Evolutionary conservation across 2,888 invertebrate species (phyloP), one percentile per base, ranked within the genome.

Genomic region (Noctua pronuba): DNA sequence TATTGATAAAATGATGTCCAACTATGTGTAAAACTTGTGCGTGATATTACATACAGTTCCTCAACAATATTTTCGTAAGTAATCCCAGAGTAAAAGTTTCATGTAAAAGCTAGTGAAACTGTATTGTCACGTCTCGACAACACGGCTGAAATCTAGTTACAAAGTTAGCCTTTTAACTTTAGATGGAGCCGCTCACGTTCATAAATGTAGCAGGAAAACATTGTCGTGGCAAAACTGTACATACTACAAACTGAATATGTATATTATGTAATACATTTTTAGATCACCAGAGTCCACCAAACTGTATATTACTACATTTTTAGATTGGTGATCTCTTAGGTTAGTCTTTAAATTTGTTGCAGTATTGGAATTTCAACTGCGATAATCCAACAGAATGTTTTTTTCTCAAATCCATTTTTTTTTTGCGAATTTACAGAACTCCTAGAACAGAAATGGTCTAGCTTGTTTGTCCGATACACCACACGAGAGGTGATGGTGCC

Each of bases 151-250:
- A 82, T 24, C 49, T 60, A 77, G 73, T 83, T 77, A 82, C 35
- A 73, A 76, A 85, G 82, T 83, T 85, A 35, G 73, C 13, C 49
- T 10, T 67, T 16, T 41, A 79, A 73, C 64, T 73, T 72, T 60
- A 38, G 13, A 55, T 38, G 10, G 55, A 28, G n/a, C n/a, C 16
- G 10, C 4, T 81, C 21, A 38, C 60, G 44, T 38, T 24, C 11
- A 35, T n/a, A 64, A 35, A 35, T 41, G 65, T n/a, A 49, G 41
- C n/a, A 2, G 38, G 31, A 31, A 28, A 38, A 55, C 35, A 28
- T 64, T 81, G 46, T 80, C 24, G 41, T 60, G 28, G 35, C 10
- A 0, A 16, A 46, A 46, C 24, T 46, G 21, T 16, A 49, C n/a
- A 44, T 44, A 28, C 21, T 38, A 38, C 11, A 38, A n/a, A n/a